Base-by-base conservation (phyloP, 1,140 invertebrate species). In the Solenopsis invicta region DNA sequence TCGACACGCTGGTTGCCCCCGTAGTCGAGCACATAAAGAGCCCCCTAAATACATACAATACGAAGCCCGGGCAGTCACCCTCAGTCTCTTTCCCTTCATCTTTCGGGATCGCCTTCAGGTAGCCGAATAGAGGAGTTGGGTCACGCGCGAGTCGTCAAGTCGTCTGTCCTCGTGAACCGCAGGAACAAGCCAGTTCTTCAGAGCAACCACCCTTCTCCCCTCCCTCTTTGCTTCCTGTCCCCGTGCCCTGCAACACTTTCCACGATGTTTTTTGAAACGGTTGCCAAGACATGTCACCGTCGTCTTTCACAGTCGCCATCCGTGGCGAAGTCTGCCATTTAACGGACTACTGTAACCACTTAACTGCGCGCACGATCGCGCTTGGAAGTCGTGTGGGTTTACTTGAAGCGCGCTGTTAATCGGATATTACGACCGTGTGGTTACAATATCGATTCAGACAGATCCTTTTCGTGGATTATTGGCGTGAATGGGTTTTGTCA, bases 1-100 rank as follows among this genome's bases (percentile, higher is more conserved):
- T 93, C 91, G 92, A 93, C 90, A 92, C 91, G 91, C 93, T 93
- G 91, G 92, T 91, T 94, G 92, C 93, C 90, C 88, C 92, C 90
- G 91, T 93, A 92, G 92, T 91, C 84, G 86, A 88, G 88, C 89
- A 88, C 89, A 94, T 93, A 94, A 94, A 94, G 81, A 93, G 75
- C 82, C 81, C 77, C 89, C 80, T 71, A 59, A 84, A 75, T 54
- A 90, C 91, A 94, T 93, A 94, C 93, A 94, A 93, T 93, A 93
- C 92, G 91, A 93, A 93, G 85, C 85, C 75, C 85, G 56, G 72
- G 8, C 37, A 37, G 41, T 50, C 34, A 29, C 71, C 52, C 29
- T 10, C 24, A 50, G 48, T 34, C n/a, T 34, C 16, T 34, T 21
- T 48, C 52, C 54, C 37, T 56, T 21, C 41, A 50, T 67, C 52